Evolutionary conservation across 2,797 vertebrate species (phyloP).

Genomic region (Phylloscopus collybita): DNA sequence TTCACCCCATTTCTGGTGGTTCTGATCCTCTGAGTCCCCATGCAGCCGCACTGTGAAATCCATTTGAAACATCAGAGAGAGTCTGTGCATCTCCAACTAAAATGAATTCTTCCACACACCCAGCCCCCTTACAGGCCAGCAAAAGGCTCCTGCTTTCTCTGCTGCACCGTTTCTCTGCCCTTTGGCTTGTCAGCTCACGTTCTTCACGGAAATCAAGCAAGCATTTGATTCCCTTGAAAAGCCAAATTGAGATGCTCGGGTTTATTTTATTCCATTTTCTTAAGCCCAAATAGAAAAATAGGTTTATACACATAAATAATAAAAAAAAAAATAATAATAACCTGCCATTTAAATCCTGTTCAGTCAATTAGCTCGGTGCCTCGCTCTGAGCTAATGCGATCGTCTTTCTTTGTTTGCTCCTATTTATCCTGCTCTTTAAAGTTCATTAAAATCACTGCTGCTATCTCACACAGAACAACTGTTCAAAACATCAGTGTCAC

Average conservation of each 20-base stretch:
- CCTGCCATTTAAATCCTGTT: constrained; percentile 49
- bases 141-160: constrained; percentile 13
- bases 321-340: constrained; percentile 42
- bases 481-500: constrained; percentile 69
- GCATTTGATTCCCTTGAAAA: constrained; percentile 1
- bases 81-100: not conserved
- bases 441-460: constrained; percentile 68
- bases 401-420: constrained; percentile 57
- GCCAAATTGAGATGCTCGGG: not conserved
- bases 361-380: constrained; percentile 60
- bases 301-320: constrained; percentile 36
- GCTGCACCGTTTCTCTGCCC: not conserved
- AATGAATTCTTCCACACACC: not conserved
- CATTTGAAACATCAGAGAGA: constrained; percentile 42
- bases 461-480: constrained; percentile 67
- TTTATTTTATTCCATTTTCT: constrained; percentile 25
- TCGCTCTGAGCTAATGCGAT: constrained; percentile 37
- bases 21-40: not conserved
- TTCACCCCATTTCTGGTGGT: not conserved
- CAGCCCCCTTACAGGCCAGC: not conserved
- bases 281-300: constrained; percentile 22
- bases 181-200: not conserved
- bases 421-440: constrained; percentile 67
- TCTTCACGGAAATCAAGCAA: constrained; percentile 44
- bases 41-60: constrained; percentile 8